Evolutionary conservation across 2,113 vertebrate species (phyloP).

Genomic region (Colossoma macropomum): DNA sequence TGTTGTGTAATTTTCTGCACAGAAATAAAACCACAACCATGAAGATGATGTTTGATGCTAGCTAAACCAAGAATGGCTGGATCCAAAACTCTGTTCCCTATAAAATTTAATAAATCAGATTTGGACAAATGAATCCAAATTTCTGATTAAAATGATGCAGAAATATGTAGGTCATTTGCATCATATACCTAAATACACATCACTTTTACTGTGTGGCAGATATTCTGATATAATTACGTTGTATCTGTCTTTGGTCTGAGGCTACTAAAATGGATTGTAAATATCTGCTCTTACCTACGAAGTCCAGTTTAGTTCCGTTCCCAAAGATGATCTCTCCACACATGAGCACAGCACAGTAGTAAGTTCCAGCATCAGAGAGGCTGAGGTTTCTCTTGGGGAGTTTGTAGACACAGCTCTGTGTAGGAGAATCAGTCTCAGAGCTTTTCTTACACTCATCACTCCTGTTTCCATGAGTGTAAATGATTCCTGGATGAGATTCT

Average conservation of each 20-base stretch:
- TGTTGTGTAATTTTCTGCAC: not conserved
- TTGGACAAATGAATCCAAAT: not conserved
- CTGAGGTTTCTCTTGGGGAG: not conserved
- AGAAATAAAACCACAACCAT: not conserved
- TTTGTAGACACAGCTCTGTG: conserved; percentile 4
- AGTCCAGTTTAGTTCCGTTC: not conserved
- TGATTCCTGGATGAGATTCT: conserved; percentile 1
- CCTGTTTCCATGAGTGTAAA: not conserved
- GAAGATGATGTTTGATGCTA: not conserved
- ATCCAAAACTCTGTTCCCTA: not conserved
- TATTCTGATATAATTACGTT: no score
- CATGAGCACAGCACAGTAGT: conserved; percentile 1
- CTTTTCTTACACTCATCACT: not conserved
- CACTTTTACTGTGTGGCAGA: no score
- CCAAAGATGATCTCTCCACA: conserved; percentile 3
- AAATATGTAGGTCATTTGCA: not conserved
- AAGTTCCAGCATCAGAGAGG: conserved; percentile 1
- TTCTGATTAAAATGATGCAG: not conserved
- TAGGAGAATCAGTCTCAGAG: not conserved
- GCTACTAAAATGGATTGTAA: no score
- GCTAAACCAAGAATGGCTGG: not conserved
- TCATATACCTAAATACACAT: not conserved
- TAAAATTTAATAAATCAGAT: not conserved
- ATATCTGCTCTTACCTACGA: not conserved
- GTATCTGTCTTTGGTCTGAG: no score